Evolutionary conservation across 2,797 vertebrate species (phyloP), one percentile per base, ranked within the genome.

Genomic region (Esox masquinongy): DNA sequence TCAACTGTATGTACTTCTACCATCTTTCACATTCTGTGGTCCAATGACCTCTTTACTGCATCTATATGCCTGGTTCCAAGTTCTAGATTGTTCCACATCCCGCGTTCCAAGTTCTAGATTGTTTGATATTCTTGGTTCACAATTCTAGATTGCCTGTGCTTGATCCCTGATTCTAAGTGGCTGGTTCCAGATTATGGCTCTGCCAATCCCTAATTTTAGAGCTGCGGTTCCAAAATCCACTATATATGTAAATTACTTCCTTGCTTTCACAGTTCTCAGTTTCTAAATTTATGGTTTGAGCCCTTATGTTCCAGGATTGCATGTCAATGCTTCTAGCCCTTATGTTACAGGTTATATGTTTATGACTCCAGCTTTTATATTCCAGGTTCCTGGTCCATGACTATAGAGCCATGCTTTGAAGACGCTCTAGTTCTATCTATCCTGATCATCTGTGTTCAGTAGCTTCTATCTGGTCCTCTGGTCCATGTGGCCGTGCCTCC

Each of bases 191-290:
- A 47, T 47, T 14, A 14, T 47, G 43, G 43, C 39, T 43, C 39
- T 43, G 39, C 43, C 43, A 47, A 14, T 14, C 6, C 9, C 9
- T 14, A 4, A 47, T 47, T 12, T 14, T 47, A 11, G 12, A 47
- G 9, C 43, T 11, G 36, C 7, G 36, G 36, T 39, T 43, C 9
- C 39, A 43, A 43, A 43, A 43, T 43, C 9, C 39, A 43, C 39
- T 9, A 43, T 43, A 36, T 84, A 75, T 36, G 71, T 15, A 61
- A 16, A 22, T 24, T 34, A 36, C 16, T 15, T 6, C 31, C 29
- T 7, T 22, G 53, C 53, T 56, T 56, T n/a, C n/a, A 19, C 17
- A 3, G 53, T 56, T 56, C 19, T 29, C 31, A 7, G 66, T 16
- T 36, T 34, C 66, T 36, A 64, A 12, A 29, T 9, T 68, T 14